Percentiles rank a stretch among this genome's conserved stretches.
Conservation (phyloP, 2,797 vertebrate genomes). For the Lepilemur ruficaudatus region DNA sequence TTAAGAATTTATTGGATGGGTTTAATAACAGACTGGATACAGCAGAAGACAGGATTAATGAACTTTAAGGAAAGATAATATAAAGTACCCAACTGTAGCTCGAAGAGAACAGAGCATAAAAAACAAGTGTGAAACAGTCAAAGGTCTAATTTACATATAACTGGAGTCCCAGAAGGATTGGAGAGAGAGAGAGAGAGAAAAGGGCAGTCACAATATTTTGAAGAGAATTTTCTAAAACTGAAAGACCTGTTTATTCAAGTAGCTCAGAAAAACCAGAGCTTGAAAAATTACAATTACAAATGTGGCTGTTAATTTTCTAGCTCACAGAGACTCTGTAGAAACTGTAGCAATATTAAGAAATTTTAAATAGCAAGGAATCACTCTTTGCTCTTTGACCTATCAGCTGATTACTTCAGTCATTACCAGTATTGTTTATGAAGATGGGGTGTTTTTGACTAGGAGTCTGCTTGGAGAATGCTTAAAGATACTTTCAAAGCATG, state of each 20-base stretch:
- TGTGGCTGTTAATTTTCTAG: background rate
- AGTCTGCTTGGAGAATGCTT: conserved; percentile 4
- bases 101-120: background rate
- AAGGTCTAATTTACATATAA: background rate
- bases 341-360: background rate
- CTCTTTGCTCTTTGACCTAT: background rate
- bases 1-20: conserved; percentile 20
- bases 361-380: background rate
- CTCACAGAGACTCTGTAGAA: background rate
- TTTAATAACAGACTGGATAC: background rate
- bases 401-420: background rate
- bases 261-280: background rate
- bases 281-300: background rate
- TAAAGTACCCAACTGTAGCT: background rate
- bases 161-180: background rate
- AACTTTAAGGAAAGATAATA: background rate
- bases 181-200: background rate
- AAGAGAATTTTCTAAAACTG: background rate
- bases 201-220: background rate
- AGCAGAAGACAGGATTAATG: background rate
- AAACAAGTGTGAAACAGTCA: background rate
- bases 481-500: background rate
- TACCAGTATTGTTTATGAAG: background rate
- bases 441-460: background rate
- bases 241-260: background rate